A percentile compares a stretch with the other conserved stretches of the same genome.
Evolutionary conservation across 2,113 vertebrate genomes (phyloP).

Genomic region (Ibidorhyncha struthersii): DNA sequence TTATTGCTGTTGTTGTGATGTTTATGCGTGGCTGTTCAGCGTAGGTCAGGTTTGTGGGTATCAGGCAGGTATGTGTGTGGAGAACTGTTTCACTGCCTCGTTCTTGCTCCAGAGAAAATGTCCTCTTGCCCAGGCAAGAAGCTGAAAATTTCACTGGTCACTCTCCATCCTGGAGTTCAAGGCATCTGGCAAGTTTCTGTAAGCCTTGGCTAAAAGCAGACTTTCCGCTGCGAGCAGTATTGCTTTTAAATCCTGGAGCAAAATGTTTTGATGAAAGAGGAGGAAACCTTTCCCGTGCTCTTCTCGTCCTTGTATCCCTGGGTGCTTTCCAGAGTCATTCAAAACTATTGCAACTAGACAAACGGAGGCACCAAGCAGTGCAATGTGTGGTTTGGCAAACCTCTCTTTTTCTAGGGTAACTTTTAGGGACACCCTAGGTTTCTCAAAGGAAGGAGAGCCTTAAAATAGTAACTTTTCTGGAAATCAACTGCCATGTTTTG

Average conservation of each 20-base stretch:
- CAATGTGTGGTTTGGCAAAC: background rate
- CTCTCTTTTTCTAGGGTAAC: background rate
- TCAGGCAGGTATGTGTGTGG: background rate
- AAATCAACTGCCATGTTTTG: background rate
- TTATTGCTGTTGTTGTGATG: background rate
- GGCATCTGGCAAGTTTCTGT: background rate
- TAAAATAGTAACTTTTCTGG: background rate
- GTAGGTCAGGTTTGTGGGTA: background rate
- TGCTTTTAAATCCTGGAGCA: background rate
- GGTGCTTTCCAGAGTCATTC: background rate
- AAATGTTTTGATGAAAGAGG: background rate
- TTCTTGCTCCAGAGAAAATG: background rate
- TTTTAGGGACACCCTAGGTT: background rate
- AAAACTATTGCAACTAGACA: background rate
- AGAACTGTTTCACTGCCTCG: background rate
- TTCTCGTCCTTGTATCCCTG: background rate
- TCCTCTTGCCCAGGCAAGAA: background rate
- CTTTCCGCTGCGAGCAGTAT: background rate
- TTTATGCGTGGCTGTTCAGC: fast-evolving
- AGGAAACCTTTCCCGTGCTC: background rate
- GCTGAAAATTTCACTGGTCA: background rate
- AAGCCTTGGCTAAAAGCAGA: background rate
- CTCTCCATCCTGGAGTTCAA: background rate
- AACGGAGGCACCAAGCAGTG: background rate
- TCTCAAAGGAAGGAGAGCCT: background rate